Evolutionary conservation across 2,888 invertebrate genomes (phyloP), one percentile per base, ranked within the genome.

Genomic region (Lithophane semibrunnea): DNA sequence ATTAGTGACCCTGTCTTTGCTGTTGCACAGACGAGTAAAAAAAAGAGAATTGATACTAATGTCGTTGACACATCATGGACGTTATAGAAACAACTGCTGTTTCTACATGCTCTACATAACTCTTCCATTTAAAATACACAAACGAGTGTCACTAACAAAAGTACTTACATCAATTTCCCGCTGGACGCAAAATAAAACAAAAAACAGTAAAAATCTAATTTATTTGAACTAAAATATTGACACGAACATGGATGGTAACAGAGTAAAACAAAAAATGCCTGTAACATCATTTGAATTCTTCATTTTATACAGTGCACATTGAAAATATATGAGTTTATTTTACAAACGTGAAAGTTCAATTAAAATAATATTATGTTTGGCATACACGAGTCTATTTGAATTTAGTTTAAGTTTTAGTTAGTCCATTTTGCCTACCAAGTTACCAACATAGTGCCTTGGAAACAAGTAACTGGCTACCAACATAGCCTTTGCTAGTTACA

Each of bases 301-400:
- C 5, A 61, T 56, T 77, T 58, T 29, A 24, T 21, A 13, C 10
- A 18, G 9, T 7, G 60, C 49, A 42, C 42, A 73, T 44, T 75
- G 61, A 64, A 75, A 75, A 24, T 10, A 24, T 75, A 75, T 54
- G 2, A 47, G 9, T 78, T 67, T 49, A 65, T 58, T 24, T 67
- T 49, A 52, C 18, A 42, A 49, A 76, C 18, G 16, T 24, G 13
- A n/a, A 49, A 67, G 54, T 54, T n/a, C 8, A 52, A 75, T 77
- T 3, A 56, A 65, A 77, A 47, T 54, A 12, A 21, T 77, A 64
- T 29, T 54, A 54, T 61, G 29, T 61, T 61, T 16, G 13, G 18
- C n/a, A 13, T 4, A n/a, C 12, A 52, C 52, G n/a, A 2, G 16
- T 18, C 10, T 52, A 76, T 77, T 52, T 52, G 10, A 58, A 58